A percentile compares a stretch with the other conserved stretches of the same genome.
Conservation (phyloP, 2,113 vertebrate genomes). For the Platanista minor region DNA sequence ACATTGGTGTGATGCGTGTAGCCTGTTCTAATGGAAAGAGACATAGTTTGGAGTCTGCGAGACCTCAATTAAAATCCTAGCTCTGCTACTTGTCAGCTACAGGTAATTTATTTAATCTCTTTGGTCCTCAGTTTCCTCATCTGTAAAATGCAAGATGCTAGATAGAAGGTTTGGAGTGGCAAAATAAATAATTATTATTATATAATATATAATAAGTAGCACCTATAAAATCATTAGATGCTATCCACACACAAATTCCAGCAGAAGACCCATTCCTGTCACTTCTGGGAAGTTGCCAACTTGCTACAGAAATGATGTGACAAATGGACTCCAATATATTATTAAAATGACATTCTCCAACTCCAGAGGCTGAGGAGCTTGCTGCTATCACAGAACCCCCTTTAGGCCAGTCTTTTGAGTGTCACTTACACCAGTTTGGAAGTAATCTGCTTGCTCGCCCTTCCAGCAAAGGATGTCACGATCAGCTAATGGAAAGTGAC, state of each 20-base stretch:
- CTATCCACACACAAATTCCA: neutral
- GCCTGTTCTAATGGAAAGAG: neutral
- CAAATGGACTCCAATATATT: slow-evolving; percentile 75
- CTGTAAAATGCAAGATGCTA: neutral
- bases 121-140: neutral
- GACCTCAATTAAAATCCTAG: neutral
- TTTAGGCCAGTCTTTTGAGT: slow-evolving; percentile 81
- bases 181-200: too few species aligned
- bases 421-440: slow-evolving; percentile 86
- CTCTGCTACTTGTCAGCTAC: neutral
- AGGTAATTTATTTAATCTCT: neutral
- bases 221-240: neutral
- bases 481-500: slow-evolving; percentile 87
- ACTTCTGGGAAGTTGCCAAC: slow-evolving; percentile 13
- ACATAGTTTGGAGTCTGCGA: neutral
- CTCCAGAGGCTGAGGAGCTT: slow-evolving; percentile 65
- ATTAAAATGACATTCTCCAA: slow-evolving; percentile 77
- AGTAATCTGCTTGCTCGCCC: slow-evolving; percentile 83
- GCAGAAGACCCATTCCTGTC: neutral
- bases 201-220: neutral
- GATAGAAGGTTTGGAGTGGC: neutral
- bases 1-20: neutral
- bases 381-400: slow-evolving; percentile 74
- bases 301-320: slow-evolving; percentile 43
- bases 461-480: slow-evolving; percentile 84